Conservation (phyloP, 2,797 vertebrate species). For the Cichlasoma orientale region DNA sequence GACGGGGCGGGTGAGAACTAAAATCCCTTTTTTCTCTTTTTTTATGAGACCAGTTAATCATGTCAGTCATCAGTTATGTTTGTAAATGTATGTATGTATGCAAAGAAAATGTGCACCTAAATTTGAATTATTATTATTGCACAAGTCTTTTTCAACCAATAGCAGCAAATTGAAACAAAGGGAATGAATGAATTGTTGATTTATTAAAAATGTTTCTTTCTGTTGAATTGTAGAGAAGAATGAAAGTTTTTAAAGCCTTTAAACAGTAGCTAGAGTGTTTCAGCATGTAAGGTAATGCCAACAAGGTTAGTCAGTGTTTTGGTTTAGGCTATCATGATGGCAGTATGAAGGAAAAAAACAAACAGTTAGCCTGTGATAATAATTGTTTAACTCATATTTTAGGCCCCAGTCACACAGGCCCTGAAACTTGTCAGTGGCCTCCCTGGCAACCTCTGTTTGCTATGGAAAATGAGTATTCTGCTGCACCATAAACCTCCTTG, state of each 20-base stretch:
- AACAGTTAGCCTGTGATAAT: background rate
- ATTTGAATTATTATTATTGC: background rate
- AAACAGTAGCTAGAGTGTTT: background rate
- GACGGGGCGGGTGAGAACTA: conserved; percentile 82
- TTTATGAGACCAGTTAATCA: background rate
- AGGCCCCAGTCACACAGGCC: background rate
- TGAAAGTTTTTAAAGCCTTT: background rate
- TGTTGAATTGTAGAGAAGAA: background rate
- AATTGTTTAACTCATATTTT: background rate
- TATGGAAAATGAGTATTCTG: background rate
- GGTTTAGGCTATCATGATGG: background rate
- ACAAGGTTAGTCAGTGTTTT: background rate
- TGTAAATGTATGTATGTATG: no score
- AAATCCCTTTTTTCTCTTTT: background rate
- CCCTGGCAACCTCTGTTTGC: background rate
- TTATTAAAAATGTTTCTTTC: background rate
- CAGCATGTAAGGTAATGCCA: background rate
- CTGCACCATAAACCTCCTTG: background rate
- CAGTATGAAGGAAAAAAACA: background rate
- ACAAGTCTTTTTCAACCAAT: background rate
- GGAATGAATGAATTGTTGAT: background rate
- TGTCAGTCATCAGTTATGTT: no score
- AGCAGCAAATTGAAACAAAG: background rate
- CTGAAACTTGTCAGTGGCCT: background rate
- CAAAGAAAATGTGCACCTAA: no score